Evolutionary conservation across 2,888 invertebrate species (phyloP), one percentile per base, ranked within the genome.

Genomic region (Drosophila pseudotalamancana): DNA sequence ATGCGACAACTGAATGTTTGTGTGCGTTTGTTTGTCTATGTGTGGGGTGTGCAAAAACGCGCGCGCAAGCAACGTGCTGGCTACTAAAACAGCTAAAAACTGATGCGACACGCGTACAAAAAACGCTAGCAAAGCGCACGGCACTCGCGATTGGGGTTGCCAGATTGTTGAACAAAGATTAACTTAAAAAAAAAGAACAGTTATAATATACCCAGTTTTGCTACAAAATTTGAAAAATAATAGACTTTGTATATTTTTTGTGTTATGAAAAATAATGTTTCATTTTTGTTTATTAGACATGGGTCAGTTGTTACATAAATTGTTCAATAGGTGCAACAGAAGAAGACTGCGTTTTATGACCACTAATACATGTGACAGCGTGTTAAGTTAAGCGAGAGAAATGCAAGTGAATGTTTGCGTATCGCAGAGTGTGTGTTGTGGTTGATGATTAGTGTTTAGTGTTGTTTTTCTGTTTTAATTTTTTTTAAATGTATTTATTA

Each of bases 331-430:
- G 49, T 72, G 74, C 72, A 66, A 66, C 65, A 25, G 61, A 67
- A 55, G 39, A 35, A 70, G 65, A 34, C 48, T 60, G 55, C 45
- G 49, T 39, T 40, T 65, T 57, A 56, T 79, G 80, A 85, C 56
- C 73, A 66, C 54, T 86, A 85, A 83, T 83, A 85, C 72, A 65
- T 69, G 73, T 56, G 56, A 61, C 40, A 35, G 54, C 35, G 61
- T 66, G 83, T 86, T 83, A 83, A 72, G 54, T 72, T 55, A 72
- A 66, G 37, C 57, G 49, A 60, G 57, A 56, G 32, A 69, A 59
- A 77, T 77, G 87, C 72, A 68, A 73, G 54, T 74, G 73, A 81
- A 56, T 56, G 63, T 49, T 62, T 53, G 46, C 19, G 68, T 48
- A 62, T 53, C 56, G 63, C 57, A 32, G 56, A 45, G 53, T 57